Percentiles rank a stretch among this genome's conserved stretches.
Conservation (phyloP, 2,113 vertebrate species). For the Nothocercus julius region DNA sequence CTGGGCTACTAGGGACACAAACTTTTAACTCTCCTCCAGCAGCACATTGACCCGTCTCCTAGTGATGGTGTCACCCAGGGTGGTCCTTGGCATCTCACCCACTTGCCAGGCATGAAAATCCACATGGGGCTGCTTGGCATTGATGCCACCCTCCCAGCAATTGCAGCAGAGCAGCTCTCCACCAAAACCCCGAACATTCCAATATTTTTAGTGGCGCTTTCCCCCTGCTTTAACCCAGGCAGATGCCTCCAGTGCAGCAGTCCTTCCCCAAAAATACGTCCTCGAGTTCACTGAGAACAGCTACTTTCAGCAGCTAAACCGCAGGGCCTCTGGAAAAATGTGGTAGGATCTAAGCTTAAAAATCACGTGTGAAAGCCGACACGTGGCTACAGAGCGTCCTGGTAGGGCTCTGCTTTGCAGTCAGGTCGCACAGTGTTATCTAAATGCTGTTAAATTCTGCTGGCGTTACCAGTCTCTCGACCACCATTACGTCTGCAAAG, state of each 20-base stretch:
- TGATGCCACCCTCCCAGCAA: background rate
- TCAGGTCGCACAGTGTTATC: accelerated
- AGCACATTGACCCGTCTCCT: accelerated
- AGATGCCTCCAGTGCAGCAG: background rate
- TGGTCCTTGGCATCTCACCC: background rate
- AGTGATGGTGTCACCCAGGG: accelerated
- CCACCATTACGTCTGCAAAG: accelerated
- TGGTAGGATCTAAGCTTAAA: background rate
- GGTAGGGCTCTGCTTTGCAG: accelerated
- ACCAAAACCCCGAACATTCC: background rate
- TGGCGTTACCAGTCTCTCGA: background rate
- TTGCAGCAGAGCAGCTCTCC: background rate
- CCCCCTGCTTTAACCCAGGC: too few species aligned
- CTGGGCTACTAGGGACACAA: background rate
- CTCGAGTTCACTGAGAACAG: background rate
- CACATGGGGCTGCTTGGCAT: background rate
- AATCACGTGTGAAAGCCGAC: background rate
- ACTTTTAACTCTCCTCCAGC: too few species aligned
- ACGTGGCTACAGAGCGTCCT: background rate
- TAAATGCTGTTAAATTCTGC: too few species aligned
- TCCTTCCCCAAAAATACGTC: background rate
- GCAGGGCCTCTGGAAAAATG: background rate
- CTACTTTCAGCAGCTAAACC: accelerated
- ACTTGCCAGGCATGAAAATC: background rate
- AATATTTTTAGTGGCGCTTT: too few species aligned